phyloP scores from a whole-genome alignment of 2,888 invertebrate genomes.

The Boloria euphrosyne region DNA sequence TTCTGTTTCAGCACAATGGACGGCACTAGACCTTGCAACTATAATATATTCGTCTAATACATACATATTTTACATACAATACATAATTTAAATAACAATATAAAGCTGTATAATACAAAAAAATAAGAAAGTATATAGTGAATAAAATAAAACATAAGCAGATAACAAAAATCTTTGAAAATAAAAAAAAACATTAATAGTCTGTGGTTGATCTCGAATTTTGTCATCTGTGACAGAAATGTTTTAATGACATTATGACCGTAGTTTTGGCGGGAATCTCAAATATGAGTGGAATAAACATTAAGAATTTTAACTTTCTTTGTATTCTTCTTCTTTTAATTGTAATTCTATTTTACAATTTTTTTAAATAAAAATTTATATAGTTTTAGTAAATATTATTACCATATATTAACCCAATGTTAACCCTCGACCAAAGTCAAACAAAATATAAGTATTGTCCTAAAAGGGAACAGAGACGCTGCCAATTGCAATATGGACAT shows the following conservation, averaged over 20 bases:
- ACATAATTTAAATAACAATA: neutral
- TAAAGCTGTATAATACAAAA: neutral
- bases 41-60: slow-evolving; percentile 40
- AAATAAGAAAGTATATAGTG: neutral
- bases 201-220: neutral
- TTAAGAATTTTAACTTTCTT: too few relatives aligned
- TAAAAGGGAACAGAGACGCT: too few relatives aligned
- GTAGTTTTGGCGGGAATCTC: neutral
- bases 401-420: too few relatives aligned
- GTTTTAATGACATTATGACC: neutral
- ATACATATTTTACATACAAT: slow-evolving; percentile 3
- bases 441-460: too few relatives aligned
- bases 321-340: too few relatives aligned
- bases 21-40: slow-evolving; percentile 73
- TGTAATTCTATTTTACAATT: too few relatives aligned
- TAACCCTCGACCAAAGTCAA: too few relatives aligned
- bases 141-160: neutral
- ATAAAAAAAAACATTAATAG: neutral
- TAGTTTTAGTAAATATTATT: too few relatives aligned
- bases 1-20: slow-evolving; percentile 60
- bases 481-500: too few relatives aligned
- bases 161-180: neutral
- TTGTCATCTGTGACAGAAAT: neutral
- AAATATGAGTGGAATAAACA: too few relatives aligned
- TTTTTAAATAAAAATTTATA: too few relatives aligned